These are phyloP conservation scores for Tachystola acroxantha DNA, from an alignment of 2,888 invertebrate genomes.

Conservation along the genomic window DNA sequence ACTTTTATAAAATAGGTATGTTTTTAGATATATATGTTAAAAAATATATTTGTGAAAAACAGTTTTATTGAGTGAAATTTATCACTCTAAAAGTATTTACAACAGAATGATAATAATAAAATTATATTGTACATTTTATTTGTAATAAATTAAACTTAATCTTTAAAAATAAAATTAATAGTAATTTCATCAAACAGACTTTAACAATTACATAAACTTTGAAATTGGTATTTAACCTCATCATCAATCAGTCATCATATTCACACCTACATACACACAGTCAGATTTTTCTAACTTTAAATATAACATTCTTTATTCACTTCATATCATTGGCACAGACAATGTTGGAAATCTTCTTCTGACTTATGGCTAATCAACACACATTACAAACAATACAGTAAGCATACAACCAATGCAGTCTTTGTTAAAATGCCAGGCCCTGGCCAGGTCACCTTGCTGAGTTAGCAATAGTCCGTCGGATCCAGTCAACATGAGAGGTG, in stretches of 20 bases:
- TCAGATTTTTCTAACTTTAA: no score
- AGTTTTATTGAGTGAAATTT: conserved; percentile 24
- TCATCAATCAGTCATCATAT: background rate
- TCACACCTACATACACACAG: no score
- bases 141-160: conserved; percentile 20
- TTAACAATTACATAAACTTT: conserved; percentile 8
- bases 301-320: background rate
- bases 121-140: conserved; percentile 17
- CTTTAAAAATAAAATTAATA: conserved; percentile 6
- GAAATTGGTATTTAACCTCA: no score
- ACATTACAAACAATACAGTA: conserved; percentile 9
- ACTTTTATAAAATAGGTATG: no score
- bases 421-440: conserved; percentile 22
- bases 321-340: background rate
- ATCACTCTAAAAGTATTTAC: conserved; percentile 37
- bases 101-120: conserved; percentile 15
- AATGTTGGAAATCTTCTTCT: background rate
- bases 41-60: conserved; percentile 3
- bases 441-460: conserved; percentile 57
- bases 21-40: no score
- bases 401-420: conserved; percentile 40
- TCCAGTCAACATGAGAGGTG: conserved; percentile 91
- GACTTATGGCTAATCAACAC: conserved; percentile 1
- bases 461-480: conserved; percentile 84
- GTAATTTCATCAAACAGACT: conserved; percentile 3